These are phyloP conservation scores for Torymus texanus DNA, from an alignment of 2,888 invertebrate genomes.

Conservation along the genomic window DNA sequence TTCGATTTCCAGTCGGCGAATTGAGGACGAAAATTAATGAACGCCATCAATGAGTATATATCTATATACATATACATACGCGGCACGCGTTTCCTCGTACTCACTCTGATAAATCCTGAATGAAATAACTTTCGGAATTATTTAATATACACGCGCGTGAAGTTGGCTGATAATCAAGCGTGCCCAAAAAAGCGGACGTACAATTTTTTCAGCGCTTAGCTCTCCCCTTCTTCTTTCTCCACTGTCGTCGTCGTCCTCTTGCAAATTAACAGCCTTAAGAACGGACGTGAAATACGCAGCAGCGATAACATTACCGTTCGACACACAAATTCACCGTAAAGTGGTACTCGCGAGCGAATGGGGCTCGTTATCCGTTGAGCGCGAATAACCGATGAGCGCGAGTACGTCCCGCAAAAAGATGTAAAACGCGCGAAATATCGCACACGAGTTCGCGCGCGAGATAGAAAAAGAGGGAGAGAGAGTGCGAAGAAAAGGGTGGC, in stretches of 20 bases:
- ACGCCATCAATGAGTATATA: background rate
- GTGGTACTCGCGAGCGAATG: background rate
- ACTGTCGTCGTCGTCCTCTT: background rate
- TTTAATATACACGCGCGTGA: background rate
- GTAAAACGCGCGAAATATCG: conserved; percentile 50
- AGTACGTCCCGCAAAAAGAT: conserved; percentile 42
- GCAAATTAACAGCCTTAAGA: conserved; percentile 36
- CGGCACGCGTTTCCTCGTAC: background rate
- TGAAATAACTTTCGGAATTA: conserved; percentile 15
- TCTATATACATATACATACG: no score
- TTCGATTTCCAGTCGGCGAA: no score
- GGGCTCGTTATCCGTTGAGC: conserved; percentile 42
- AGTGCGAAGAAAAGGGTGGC: background rate
- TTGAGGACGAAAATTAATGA: conserved; percentile 4
- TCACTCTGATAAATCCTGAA: conserved; percentile 2
- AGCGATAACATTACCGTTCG: conserved; percentile 52
- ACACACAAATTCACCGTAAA: conserved; percentile 57
- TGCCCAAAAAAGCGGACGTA: background rate
- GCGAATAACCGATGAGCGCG: conserved; percentile 53
- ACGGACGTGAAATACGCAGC: conserved; percentile 31
- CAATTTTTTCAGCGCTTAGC: conserved; percentile 37
- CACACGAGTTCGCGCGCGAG: conserved; percentile 32
- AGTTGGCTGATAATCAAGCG: conserved; percentile 2
- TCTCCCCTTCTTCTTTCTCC: background rate
- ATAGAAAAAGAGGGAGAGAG: conserved; percentile 11